phyloP scores from a whole-genome alignment of 2,113 vertebrate species.

The Pluvianellus socialis region DNA sequence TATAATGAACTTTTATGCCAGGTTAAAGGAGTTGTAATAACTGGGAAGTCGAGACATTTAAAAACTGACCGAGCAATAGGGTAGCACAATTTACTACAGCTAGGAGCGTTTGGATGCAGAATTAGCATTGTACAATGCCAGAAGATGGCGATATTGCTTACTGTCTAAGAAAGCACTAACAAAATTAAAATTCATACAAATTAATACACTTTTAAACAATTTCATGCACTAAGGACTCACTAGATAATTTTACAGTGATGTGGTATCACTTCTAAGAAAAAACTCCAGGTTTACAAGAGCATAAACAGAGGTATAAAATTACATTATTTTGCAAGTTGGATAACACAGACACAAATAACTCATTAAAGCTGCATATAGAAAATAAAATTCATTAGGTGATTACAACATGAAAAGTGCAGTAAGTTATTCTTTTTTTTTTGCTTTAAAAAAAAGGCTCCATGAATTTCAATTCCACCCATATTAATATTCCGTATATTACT shows the following conservation, averaged over 20 bases:
- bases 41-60: not conserved
- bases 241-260: conserved; percentile 37
- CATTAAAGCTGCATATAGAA: not conserved
- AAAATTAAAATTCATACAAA: conserved; percentile 34
- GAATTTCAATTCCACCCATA: not conserved
- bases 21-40: not conserved
- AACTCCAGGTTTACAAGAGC: conserved; percentile 24
- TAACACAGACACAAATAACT: conserved; percentile 16
- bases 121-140: conserved; percentile 46
- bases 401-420: conserved; percentile 1
- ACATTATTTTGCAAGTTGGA: conserved; percentile 38
- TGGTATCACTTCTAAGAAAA: conserved; percentile 19
- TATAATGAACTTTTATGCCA: not conserved
- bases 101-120: not conserved
- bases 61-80: not conserved
- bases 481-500: not conserved
- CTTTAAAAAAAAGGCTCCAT: not conserved
- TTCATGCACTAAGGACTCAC: conserved; percentile 40
- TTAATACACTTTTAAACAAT: conserved; percentile 45
- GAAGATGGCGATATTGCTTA: conserved; percentile 77
- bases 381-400: conserved; percentile 13
- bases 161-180: conserved; percentile 17
- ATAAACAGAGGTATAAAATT: conserved; percentile 48
- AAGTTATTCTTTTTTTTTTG: not conserved
- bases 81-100: not conserved